Evolutionary conservation across 2,888 invertebrate genomes (phyloP), one percentile per base, ranked within the genome.

Genomic region (Tetragonisca angustula): DNA sequence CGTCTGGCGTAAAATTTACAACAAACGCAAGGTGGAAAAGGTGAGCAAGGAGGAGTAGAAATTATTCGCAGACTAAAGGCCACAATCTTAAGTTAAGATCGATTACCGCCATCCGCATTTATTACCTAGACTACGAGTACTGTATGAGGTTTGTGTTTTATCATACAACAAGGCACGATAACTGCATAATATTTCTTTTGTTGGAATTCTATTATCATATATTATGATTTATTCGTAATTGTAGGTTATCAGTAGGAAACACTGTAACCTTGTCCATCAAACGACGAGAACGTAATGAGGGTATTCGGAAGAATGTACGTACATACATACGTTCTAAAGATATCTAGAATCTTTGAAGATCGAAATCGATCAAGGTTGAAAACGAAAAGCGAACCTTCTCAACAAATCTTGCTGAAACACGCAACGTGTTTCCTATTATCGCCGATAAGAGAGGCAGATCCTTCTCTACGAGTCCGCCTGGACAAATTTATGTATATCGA

Each of bases 361-460:
- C 32, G 6, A 69, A 69, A 52, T 21, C 15, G 70, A 36, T 4
- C 70, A 36, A 15, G 24, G n/a, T 65, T 65, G 43, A 17, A 67
- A 49, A n/a, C n/a, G n/a, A n/a, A n/a, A 2, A 36, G 64, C 36
- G 11, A 72, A 13, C 27, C 6, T 13, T 19, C 0, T 49, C 5
- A 17, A 50, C 56, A 49, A 73, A 73, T 73, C 36, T 43, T 43
- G 43, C 9, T 36, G 4, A 5, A 32, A 50, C n/a, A 24, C 43
- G 54, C 56, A 50, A 32, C 72, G 36, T 27, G 56, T 68, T 68
- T 19, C 32, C 52, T 24, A 43, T 61, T 50, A 69, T 59, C 24
- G 4, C 2, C n/a, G 69, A 76, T 76, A 76, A 69, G 69, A 69
- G 24, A 56, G 32, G 5, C 61, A 36, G 69, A 76, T 76, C 9